These are phyloP conservation scores for Sthenelais limicola DNA, from an alignment of 2,888 invertebrate species.

Conservation along the genomic window DNA sequence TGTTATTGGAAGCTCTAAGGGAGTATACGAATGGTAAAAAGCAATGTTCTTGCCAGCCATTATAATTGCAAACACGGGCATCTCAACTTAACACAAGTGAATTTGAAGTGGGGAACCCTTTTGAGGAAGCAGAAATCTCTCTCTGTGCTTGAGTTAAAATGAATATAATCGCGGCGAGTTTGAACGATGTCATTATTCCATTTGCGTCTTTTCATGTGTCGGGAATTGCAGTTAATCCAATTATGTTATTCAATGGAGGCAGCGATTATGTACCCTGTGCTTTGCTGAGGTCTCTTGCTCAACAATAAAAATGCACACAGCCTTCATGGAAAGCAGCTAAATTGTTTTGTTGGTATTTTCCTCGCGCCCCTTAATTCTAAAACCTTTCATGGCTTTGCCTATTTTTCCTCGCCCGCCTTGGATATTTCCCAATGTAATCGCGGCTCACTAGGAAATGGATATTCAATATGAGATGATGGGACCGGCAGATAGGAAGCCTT, in stretches of 20 bases:
- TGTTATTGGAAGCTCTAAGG: too few species aligned
- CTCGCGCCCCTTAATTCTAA: constrained; percentile 15
- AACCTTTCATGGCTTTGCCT: constrained; percentile 4
- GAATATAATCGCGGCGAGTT: constrained; percentile 28
- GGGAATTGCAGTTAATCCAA: constrained; percentile 33
- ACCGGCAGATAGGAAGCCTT: constrained; percentile 7
- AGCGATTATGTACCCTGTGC: too few species aligned
- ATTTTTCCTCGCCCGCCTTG: background rate
- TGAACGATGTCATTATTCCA: constrained; percentile 37
- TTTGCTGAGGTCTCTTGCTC: too few species aligned
- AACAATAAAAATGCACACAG: too few species aligned
- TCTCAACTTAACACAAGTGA: constrained; percentile 3
- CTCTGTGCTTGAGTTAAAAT: background rate
- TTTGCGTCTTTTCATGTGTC: constrained; percentile 33
- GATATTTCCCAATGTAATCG: too few species aligned
- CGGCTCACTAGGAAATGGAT: constrained; percentile 31
- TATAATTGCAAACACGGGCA: background rate
- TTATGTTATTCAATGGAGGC: too few species aligned
- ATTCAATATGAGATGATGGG: constrained; percentile 10
- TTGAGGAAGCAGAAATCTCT: background rate
- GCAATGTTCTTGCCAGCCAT: background rate
- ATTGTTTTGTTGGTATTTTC: constrained; percentile 33
- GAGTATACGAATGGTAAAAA: background rate
- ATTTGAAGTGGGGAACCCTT: background rate
- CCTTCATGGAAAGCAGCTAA: too few species aligned